Evolutionary conservation across 2,797 vertebrate genomes (phyloP).

Genomic region (Alca torda): DNA sequence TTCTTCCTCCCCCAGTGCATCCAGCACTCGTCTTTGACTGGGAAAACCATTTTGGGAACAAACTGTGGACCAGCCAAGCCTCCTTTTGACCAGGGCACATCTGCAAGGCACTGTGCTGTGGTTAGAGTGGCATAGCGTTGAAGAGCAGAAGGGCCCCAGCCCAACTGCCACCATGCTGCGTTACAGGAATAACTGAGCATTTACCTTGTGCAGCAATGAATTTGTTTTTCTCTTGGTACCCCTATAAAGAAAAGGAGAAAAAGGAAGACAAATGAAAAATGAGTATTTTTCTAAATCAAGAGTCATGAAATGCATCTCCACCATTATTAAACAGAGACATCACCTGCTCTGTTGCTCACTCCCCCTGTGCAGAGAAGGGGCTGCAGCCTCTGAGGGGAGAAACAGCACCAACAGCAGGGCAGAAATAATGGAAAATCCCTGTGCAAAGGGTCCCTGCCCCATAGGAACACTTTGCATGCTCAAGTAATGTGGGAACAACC

Average conservation of each 20-base stretch:
- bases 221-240: conserved; percentile 99
- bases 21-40: not conserved
- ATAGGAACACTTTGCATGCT: not conserved
- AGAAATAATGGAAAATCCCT: not conserved
- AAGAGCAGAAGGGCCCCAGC: not conserved
- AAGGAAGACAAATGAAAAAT: not conserved
- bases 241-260: conserved; percentile 71
- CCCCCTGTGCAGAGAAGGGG: not conserved
- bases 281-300: not conserved
- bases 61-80: not conserved
- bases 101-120: not conserved
- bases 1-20: not conserved
- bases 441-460: not conserved
- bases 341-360: not conserved
- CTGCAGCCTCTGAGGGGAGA: not conserved
- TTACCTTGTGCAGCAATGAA: conserved; percentile 98
- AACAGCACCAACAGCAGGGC: not conserved
- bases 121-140: not conserved
- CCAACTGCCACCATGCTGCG: not conserved
- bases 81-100: not conserved
- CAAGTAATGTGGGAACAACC: accelerated
- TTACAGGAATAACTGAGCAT: not conserved
- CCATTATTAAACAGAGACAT: not conserved
- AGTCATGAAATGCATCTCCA: not conserved
- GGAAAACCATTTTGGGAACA: not conserved